A percentile compares a stretch with the other conserved stretches of the same genome.
Evolutionary conservation across 2,797 vertebrate species (phyloP).

Genomic region (Naso thynnoides): DNA sequence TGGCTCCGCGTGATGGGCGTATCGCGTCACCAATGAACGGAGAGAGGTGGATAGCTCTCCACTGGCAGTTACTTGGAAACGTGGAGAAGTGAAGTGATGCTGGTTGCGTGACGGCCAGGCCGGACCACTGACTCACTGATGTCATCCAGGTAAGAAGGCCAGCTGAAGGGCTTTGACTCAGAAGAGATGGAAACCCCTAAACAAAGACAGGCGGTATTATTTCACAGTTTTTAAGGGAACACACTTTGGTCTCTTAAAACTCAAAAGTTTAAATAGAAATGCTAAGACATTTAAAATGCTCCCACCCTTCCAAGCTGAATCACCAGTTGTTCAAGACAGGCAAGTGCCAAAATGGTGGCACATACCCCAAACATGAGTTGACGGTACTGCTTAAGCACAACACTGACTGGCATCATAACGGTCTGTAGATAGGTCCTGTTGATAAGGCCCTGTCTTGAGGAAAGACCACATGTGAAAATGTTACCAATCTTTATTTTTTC

Average conservation of each 20-base stretch:
- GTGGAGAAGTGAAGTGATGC: slow-evolving; percentile 82
- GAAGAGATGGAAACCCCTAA: background rate
- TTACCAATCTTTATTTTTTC: background rate
- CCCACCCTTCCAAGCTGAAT: background rate
- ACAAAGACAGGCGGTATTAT: background rate
- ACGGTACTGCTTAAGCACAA: background rate
- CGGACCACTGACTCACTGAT: slow-evolving; percentile 28
- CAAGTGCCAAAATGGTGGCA: background rate
- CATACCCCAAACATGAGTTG: too few relatives aligned
- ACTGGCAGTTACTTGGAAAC: slow-evolving; percentile 82
- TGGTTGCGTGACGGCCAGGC: slow-evolving; percentile 35
- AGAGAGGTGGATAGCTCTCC: slow-evolving; percentile 30
- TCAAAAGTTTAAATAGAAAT: too few relatives aligned
- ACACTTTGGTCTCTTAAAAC: too few relatives aligned
- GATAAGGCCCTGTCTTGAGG: background rate
- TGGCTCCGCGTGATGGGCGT: slow-evolving; percentile 71
- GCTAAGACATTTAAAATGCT: too few relatives aligned
- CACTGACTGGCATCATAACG: background rate
- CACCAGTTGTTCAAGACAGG: background rate
- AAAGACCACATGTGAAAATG: background rate
- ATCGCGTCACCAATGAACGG: slow-evolving; percentile 71
- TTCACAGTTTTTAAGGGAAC: too few relatives aligned
- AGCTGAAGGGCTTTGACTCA: background rate
- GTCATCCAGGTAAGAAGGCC: slow-evolving; percentile 58
- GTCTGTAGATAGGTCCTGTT: background rate